Conservation (phyloP, 2,113 vertebrate genomes). For the Semnornis frantzii region DNA sequence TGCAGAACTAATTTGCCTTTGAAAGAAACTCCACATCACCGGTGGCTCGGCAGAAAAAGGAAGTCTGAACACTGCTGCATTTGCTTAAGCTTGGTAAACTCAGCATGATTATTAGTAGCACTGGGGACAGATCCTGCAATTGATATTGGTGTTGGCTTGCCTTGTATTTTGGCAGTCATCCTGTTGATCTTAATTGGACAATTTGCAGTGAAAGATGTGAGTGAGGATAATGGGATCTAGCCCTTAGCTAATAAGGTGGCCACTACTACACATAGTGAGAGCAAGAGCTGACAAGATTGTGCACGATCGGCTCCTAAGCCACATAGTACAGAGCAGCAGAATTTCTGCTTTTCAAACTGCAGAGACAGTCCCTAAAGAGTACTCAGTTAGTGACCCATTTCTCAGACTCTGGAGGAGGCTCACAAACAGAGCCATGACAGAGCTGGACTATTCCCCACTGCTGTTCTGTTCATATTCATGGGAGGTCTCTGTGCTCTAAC, state of each 20-base stretch:
- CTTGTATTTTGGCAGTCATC: neutral
- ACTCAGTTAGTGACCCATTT: neutral
- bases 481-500: neutral
- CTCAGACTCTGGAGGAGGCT: neutral
- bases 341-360: neutral
- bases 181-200: neutral
- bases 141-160: neutral
- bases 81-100: neutral
- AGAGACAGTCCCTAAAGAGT: neutral
- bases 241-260: neutral
- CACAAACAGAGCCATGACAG: neutral
- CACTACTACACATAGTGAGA: neutral
- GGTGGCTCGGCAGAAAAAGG: neutral
- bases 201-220: neutral
- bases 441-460: neutral
- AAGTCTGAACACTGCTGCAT: neutral
- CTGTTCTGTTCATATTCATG: neutral
- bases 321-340: neutral
- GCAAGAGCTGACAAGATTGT: neutral
- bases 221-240: neutral
- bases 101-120: neutral
- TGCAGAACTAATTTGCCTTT: neutral
- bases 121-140: neutral
- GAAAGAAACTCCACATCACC: neutral
- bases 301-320: neutral